Conservation (phyloP, 92 coral and sea anemone species). For the Diadumene lineata region DNA sequence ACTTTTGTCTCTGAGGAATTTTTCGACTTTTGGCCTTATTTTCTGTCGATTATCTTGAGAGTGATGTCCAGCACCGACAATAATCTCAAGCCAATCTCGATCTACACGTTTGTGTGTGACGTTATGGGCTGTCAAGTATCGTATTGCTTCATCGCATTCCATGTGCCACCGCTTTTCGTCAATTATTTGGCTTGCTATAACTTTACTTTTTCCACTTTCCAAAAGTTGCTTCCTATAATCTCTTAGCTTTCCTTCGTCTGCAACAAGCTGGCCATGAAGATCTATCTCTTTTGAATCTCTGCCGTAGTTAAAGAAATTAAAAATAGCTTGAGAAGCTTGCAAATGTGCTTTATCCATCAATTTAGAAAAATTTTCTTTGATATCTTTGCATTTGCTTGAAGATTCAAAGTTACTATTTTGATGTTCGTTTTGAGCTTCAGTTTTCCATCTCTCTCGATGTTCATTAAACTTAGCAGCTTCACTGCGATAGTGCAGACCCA, state of each 20-base stretch:
- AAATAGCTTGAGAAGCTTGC: slow-evolving; percentile 28
- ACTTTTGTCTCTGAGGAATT: background rate
- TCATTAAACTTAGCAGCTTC: slow-evolving; percentile 15
- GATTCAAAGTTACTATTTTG: background rate
- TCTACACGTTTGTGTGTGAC: background rate
- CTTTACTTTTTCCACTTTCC: background rate
- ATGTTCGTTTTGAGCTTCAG: slow-evolving; percentile 8
- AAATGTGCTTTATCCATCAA: slow-evolving; percentile 16
- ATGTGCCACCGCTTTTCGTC: slow-evolving; percentile 15
- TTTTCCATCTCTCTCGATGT: slow-evolving; percentile 32
- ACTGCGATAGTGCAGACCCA: slow-evolving; percentile 8
- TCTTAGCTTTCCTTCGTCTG: slow-evolving; percentile 17
- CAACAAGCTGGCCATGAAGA: slow-evolving; percentile 33
- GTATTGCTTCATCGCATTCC: slow-evolving; percentile 34
- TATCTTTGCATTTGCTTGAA: slow-evolving; percentile 11
- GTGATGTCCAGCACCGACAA: slow-evolving; percentile 43
- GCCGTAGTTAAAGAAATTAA: slow-evolving; percentile 19
- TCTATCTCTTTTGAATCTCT: slow-evolving; percentile 39
- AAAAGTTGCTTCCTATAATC: slow-evolving; percentile 22
- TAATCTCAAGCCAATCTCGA: slow-evolving; percentile 38
- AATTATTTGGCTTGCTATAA: background rate
- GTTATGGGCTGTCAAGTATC: slow-evolving; percentile 9
- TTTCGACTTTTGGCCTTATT: slow-evolving; percentile 34
- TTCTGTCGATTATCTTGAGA: slow-evolving; percentile 12
- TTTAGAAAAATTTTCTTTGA: slow-evolving; percentile 17